Conservation (phyloP, 2,797 vertebrate species). For the Ciconia nigra region DNA sequence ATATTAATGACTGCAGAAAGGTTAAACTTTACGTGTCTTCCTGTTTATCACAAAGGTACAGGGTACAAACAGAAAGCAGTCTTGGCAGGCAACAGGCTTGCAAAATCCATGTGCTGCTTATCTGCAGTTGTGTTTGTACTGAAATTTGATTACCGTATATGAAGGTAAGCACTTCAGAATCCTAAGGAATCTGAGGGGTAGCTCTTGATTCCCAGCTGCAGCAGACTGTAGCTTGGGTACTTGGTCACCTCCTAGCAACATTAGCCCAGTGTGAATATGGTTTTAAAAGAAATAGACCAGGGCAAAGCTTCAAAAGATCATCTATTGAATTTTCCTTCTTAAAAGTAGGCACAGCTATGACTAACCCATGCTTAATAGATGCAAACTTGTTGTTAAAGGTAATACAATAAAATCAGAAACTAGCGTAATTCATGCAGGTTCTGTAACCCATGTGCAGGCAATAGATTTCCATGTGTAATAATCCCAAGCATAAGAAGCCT, state of each 20-base stretch:
- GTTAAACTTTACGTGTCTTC: constrained; percentile 63
- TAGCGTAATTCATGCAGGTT: background rate
- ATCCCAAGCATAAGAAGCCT: background rate
- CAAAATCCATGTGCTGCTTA: constrained; percentile 36
- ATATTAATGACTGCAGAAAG: constrained; percentile 51
- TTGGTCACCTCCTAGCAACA: background rate
- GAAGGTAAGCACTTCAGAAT: background rate
- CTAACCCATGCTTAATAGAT: background rate
- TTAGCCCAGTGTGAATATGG: background rate
- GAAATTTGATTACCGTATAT: constrained; percentile 9
- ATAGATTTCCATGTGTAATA: background rate
- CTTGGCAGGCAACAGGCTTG: constrained; percentile 49
- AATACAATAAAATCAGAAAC: background rate
- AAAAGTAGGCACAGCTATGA: background rate
- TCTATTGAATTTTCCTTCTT: background rate
- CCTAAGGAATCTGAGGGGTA: background rate
- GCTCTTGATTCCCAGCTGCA: background rate
- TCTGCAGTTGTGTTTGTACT: constrained; percentile 17
- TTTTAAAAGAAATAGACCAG: background rate
- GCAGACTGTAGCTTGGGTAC: background rate
- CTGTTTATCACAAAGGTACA: constrained; percentile 60
- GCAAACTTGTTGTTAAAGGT: background rate
- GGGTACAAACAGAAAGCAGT: constrained; percentile 54
- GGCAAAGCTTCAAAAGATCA: background rate
- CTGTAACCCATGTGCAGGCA: background rate